Base-by-base conservation (phyloP, 2,888 invertebrate species). In the Neoascia interrupta region DNA sequence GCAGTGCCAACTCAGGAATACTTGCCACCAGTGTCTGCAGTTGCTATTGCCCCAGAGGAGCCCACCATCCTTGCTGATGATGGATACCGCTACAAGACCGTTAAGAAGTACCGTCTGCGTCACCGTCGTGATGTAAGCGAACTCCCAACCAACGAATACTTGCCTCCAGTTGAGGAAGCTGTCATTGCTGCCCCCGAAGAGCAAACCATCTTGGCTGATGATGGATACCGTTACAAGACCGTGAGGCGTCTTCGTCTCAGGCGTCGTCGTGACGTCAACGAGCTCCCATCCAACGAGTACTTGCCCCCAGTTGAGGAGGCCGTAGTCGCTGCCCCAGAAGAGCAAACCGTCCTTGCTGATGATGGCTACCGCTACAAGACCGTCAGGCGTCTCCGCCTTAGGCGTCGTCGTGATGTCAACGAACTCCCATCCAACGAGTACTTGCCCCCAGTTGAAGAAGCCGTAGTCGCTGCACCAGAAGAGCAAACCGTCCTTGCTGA, bases 311-410 rank as follows among this genome's bases (percentile, higher is more conserved):
- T 61, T 31, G 54, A 21, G 8, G 15, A 47, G 19, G 37, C 43
- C 53, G 21, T 64, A 10, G 26, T 56, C 1, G 16, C 51, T 36
- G 58, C 60, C 16, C 60, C 69, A 18, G 60, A 51, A 19, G 28
- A 39, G n/a, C 21, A 23, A 15, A 41, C 81, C 8, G 61, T 75
- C n/a, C 41, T 84, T 8, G 80, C 82, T 49, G 83, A 86, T 82
- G 86, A 87, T 83, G 86, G 86, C 16, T 87, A 87, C 82, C 87
- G 86, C 63, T 87, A 87, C 84, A 87, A 86, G 83, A 84, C 84
- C 51, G 85, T 86, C 8, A 86, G 85, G 64, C 51, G 53, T 31
- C 61, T 61, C 54, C 61, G 70, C 13, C 16, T 60, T 37, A 61
- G 70, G 37, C 61, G 58, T 34, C 68, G 47, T 51, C 84, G 85